A percentile compares a stretch with the other conserved stretches of the same genome.
Conservation (phyloP, 1,140 invertebrate genomes). For the Lepeophtheirus salmonis region DNA sequence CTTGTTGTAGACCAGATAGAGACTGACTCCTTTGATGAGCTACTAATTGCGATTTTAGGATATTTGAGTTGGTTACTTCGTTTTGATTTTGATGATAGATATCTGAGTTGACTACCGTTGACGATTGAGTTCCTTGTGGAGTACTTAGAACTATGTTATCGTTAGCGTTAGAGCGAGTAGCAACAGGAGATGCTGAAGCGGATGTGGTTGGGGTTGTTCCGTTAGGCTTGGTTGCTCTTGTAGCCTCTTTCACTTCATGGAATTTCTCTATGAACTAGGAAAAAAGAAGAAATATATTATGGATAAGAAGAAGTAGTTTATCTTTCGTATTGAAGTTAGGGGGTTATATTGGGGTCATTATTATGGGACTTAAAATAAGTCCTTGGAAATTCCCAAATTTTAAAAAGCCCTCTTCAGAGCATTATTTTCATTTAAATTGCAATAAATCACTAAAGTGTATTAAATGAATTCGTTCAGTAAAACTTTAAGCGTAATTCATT, state of each 20-base stretch:
- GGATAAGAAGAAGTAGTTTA: too few relatives aligned
- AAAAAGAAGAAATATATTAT: too few relatives aligned
- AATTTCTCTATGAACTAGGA: constrained; percentile 92
- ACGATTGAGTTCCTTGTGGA: neutral
- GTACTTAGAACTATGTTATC: neutral
- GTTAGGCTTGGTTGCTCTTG: constrained; percentile 27
- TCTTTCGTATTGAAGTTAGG: too few relatives aligned
- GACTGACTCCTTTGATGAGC: constrained; percentile 35
- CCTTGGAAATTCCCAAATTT: too few relatives aligned
- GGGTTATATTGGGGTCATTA: too few relatives aligned
- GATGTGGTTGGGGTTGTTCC: constrained; percentile 21
- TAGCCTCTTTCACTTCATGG: constrained; percentile 91
- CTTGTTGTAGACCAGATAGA: constrained; percentile 31
- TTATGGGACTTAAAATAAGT: too few relatives aligned
- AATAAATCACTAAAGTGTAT: too few relatives aligned
- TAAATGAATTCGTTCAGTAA: too few relatives aligned
- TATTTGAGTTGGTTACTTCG: constrained; percentile 22
- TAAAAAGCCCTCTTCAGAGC: too few relatives aligned
- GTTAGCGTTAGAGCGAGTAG: constrained; percentile 23
- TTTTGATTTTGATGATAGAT: constrained; percentile 24
- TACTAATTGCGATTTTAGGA: constrained; percentile 24
- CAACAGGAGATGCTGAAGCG: constrained; percentile 30
- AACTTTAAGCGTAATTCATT: too few relatives aligned
- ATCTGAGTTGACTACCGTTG: neutral
- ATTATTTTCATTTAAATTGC: too few relatives aligned